These are phyloP conservation scores for Electrona antarctica DNA, from an alignment of 2,113 vertebrate species.

Conservation along the genomic window DNA sequence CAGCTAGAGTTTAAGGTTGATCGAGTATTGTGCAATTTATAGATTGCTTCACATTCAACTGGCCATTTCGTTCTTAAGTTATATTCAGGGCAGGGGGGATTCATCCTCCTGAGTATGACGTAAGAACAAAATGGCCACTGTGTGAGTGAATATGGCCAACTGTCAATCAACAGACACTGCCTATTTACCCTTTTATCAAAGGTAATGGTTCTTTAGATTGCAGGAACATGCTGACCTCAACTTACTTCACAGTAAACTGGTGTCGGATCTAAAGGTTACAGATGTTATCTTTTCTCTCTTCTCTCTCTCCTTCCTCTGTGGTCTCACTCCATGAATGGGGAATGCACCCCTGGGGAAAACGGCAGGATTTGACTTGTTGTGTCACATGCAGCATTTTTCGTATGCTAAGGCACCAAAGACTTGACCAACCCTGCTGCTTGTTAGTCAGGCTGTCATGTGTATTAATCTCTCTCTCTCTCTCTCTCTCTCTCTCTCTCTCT, in stretches of 20 bases:
- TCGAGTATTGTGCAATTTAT: too few species aligned
- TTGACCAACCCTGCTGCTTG: constrained; percentile 40
- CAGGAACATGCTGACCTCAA: neutral
- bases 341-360: constrained; percentile 13
- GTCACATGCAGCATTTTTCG: constrained; percentile 52
- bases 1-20: too few species aligned
- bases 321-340: neutral
- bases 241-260: neutral
- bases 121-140: too few species aligned
- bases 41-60: too few species aligned
- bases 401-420: constrained; percentile 18
- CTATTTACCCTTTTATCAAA: neutral
- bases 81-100: too few species aligned
- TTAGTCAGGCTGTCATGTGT: constrained; percentile 30
- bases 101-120: too few species aligned
- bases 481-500: neutral
- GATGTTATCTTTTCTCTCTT: neutral
- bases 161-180: neutral
- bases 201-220: neutral
- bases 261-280: neutral
- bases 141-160: too few species aligned
- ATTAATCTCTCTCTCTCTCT: neutral
- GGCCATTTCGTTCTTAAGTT: too few species aligned
- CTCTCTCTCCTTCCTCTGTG: neutral
- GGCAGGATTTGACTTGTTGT: constrained; percentile 47